Percentiles rank a stretch among this genome's conserved stretches.
phyloP scores from a whole-genome alignment of 1,140 invertebrate species.

The Muscidifurax raptorellus region DNA sequence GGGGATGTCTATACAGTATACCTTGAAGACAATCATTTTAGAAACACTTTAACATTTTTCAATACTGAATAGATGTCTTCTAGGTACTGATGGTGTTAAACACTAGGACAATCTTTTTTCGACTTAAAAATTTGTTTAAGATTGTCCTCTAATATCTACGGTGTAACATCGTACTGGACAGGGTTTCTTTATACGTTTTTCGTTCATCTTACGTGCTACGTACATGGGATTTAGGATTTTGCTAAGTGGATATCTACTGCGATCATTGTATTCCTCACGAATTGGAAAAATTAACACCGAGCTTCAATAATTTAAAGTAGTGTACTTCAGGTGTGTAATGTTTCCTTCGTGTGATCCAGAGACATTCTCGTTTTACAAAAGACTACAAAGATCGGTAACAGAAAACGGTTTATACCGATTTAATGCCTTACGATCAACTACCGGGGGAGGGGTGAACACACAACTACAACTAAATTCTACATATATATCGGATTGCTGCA shows the following conservation, averaged over 20 bases:
- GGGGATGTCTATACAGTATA: neutral
- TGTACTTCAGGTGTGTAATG: neutral
- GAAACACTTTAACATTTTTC: neutral
- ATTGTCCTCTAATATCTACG: neutral
- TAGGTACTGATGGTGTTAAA: neutral
- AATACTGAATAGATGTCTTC: neutral
- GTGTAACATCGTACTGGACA: neutral
- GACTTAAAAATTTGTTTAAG: neutral
- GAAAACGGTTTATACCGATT: neutral
- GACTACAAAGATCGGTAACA: neutral
- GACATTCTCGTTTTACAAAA: neutral
- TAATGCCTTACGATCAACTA: neutral
- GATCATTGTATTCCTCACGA: slow-evolving; percentile 5
- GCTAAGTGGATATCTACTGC: neutral
- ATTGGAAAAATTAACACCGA: neutral
- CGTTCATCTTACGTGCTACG: neutral
- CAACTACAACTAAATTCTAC: slow-evolving; percentile 31
- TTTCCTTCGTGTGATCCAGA: slow-evolving; percentile 19
- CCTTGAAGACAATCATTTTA: neutral
- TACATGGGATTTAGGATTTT: slow-evolving; percentile 9
- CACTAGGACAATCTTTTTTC: slow-evolving; percentile 10
- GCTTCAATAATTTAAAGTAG: neutral
- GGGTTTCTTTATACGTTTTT: neutral
- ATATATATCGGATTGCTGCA: neutral
- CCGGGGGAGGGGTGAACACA: neutral